Conservation (phyloP, 1,140 invertebrate genomes). For the Lepidurus couesii region DNA sequence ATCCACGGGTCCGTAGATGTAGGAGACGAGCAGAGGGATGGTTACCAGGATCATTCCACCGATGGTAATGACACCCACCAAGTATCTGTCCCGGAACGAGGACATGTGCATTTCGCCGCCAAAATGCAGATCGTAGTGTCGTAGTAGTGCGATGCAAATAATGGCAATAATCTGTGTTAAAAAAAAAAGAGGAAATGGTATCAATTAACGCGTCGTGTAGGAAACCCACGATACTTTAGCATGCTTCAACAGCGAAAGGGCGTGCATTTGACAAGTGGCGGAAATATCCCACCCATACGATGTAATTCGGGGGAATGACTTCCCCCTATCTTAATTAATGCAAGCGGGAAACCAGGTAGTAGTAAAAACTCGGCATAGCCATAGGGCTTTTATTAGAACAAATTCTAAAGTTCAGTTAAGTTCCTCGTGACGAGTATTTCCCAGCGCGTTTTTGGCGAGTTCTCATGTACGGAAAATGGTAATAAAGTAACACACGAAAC, state of each 20-base stretch:
- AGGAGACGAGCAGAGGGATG: constrained; percentile 34
- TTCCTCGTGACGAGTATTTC: not conserved
- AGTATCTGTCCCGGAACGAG: constrained; percentile 35
- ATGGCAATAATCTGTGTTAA: constrained; percentile 34
- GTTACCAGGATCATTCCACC: constrained; percentile 36
- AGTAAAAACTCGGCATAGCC: not conserved
- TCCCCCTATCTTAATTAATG: not conserved
- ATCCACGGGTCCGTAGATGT: constrained; percentile 33
- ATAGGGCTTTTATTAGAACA: not conserved
- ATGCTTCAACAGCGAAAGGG: not conserved
- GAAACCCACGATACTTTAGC: not conserved
- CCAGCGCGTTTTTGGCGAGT: not conserved
- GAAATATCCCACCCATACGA: not conserved
- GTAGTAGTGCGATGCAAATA: constrained; percentile 34
- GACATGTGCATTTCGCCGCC: constrained; percentile 35
- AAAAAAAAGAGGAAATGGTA: not conserved
- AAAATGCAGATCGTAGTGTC: constrained; percentile 34
- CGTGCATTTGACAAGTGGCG: not conserved
- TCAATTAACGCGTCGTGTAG: not conserved
- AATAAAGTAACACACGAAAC: not conserved
- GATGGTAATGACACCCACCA: constrained; percentile 35
- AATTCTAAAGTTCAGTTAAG: not conserved
- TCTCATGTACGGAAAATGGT: not conserved
- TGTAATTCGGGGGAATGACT: not conserved
- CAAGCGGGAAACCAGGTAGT: not conserved